Percentiles rank a stretch among this genome's conserved stretches.
phyloP scores from a whole-genome alignment of 2,797 vertebrate species.

The Molossus alvarezi region DNA sequence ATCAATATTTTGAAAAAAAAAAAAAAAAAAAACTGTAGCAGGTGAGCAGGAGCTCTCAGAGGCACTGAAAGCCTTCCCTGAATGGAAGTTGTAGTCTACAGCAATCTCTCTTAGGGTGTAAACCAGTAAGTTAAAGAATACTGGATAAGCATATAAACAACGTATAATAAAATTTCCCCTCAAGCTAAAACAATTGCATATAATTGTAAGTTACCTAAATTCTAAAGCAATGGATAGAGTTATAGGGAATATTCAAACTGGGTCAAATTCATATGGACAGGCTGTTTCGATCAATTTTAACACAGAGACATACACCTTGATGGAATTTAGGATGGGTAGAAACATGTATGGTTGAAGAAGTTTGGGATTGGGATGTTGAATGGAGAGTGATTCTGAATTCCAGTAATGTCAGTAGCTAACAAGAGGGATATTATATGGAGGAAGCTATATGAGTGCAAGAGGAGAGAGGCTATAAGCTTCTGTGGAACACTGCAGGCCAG shows the following conservation, averaged over 20 bases:
- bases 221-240: constrained; percentile 25
- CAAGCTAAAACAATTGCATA: not conserved
- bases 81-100: not conserved
- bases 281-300: not conserved
- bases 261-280: not conserved
- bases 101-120: not conserved
- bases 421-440: not conserved
- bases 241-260: constrained; percentile 14
- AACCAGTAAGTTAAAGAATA: not conserved
- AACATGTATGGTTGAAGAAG: not conserved
- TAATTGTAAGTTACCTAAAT: constrained; percentile 17
- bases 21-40: not conserved
- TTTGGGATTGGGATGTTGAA: constrained; percentile 33
- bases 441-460: not conserved
- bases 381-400: not conserved
- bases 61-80: not conserved
- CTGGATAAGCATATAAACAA: not conserved
- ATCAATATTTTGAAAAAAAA: not conserved
- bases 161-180: not conserved
- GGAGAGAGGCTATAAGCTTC: not conserved
- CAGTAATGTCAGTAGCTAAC: not conserved
- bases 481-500: not conserved
- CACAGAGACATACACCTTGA: not conserved
- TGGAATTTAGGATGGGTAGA: constrained; percentile 28
- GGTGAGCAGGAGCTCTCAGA: not conserved